Evolutionary conservation across 2,113 vertebrate genomes (phyloP), one percentile per base, ranked within the genome.

Genomic region (Nothobranchius kuhntae): DNA sequence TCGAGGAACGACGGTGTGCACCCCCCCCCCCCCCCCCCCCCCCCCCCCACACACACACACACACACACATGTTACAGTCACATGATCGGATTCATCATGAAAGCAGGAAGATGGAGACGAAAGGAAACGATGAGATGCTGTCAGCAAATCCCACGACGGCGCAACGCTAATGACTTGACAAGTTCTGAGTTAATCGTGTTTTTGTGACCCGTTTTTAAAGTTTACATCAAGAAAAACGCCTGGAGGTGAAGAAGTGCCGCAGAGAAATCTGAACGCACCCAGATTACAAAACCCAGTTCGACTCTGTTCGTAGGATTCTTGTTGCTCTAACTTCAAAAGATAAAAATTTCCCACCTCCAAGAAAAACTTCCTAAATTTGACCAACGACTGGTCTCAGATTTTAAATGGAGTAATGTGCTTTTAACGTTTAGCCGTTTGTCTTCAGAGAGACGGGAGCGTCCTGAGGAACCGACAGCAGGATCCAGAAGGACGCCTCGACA

Each of bases 391-490:
- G 68, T 66, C 35, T 4, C 10, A 38, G 13, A 30, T 21, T 26
- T 56, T 48, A 60, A 67, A 81, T 60, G 67, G 24, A 67, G 46
- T 55, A 3, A 6, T 52, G 69, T 40, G 66, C 57, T 38, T 52
- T 56, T 6, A 42, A 52, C n/a, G 9, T 60, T 12, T 71, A 13
- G 61, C 54, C 44, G 14, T 13, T 55, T 68, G 46, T 30, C 44
- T 55, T 53, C n/a, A 67, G 59, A 57, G 62, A 10, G 46, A 58
- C 46, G 53, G 13, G 58, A 42, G 40, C 5, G 47, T 78, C 79
- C 84, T 82, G 87, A 90, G 84, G 72, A 77, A 56, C 51, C 35
- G 52, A 46, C 40, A 59, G 21, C 66, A 57, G 12, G 13, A 46
- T 21, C 21, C 40, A 60, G 44, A 26, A 58, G 78, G 46, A 40